A percentile compares a stretch with the other conserved stretches of the same genome.
phyloP scores from a whole-genome alignment of 1,140 invertebrate species.

The Lasioglossum baleicum region DNA sequence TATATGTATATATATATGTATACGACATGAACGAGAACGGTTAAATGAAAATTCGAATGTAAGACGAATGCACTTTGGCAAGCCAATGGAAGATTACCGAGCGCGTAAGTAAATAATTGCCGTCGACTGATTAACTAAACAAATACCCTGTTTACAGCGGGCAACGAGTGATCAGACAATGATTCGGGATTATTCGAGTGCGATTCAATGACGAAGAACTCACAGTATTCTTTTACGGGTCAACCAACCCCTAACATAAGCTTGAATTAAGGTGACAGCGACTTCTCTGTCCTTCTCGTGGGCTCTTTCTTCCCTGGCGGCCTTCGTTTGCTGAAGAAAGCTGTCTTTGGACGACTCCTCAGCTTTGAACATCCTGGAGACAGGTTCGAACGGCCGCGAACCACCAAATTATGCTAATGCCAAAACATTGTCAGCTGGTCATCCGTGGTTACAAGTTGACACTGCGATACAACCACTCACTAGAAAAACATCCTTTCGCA shows the following conservation, averaged over 20 bases:
- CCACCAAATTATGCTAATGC: conserved; percentile 55
- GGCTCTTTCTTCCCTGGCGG: conserved; percentile 90
- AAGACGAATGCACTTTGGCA: neutral
- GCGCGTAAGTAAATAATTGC: conserved; percentile 32
- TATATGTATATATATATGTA: neutral
- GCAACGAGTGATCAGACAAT: neutral
- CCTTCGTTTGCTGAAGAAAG: conserved; percentile 92
- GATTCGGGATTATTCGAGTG: neutral
- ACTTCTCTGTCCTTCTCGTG: conserved; percentile 88
- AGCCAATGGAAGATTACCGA: conserved; percentile 5
- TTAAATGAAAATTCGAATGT: neutral
- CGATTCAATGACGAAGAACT: conserved; percentile 68
- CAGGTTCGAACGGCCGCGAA: conserved; percentile 35
- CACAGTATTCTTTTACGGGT: conserved; percentile 84
- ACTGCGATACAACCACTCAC: conserved; percentile 39
- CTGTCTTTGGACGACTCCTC: conserved; percentile 82
- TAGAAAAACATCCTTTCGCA: conserved; percentile 38
- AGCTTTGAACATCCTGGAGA: conserved; percentile 81
- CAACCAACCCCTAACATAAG: conserved; percentile 87
- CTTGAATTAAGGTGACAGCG: conserved; percentile 87
- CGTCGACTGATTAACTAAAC: neutral
- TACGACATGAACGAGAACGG: neutral
- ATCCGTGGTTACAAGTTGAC: conserved; percentile 41
- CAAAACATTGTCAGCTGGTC: conserved; percentile 69
- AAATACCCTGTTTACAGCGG: conserved; percentile 3